Evolutionary conservation across 1,140 invertebrate genomes (phyloP).

Genomic region (Microplitis demolitor): DNA sequence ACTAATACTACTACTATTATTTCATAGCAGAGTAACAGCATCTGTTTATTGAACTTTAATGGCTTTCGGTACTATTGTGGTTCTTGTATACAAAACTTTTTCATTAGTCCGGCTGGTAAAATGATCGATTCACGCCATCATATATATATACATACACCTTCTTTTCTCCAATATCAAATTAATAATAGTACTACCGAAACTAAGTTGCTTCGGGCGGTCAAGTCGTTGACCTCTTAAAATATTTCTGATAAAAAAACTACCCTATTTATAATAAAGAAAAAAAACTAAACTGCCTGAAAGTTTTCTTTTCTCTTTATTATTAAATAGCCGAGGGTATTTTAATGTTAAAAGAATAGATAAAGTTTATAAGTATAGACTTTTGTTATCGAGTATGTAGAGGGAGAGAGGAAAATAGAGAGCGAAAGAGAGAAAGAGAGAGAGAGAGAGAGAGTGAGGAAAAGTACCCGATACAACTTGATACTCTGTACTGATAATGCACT

Average conservation of each 20-base stretch:
- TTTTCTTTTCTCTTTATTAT: too few species aligned
- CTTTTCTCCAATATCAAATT: too few species aligned
- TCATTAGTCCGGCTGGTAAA: conserved; percentile 4
- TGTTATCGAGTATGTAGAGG: background rate
- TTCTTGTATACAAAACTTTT: conserved; percentile 18
- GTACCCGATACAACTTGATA: conserved; percentile 25
- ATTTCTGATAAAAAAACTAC: too few species aligned
- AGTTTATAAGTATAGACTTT: too few species aligned
- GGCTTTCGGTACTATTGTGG: conserved; percentile 9
- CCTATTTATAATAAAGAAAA: too few species aligned
- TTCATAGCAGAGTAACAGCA: background rate
- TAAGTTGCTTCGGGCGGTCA: too few species aligned
- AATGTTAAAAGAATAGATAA: too few species aligned
- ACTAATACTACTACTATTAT: background rate
- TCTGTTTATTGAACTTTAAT: conserved; percentile 13
- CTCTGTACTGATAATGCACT: conserved; percentile 27
- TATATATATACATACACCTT: too few species aligned
- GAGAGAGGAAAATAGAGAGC: background rate
- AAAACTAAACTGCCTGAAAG: too few species aligned
- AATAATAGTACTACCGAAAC: too few species aligned
- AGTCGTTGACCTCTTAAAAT: too few species aligned
- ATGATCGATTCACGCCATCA: conserved; percentile 10
- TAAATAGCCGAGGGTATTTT: too few species aligned
- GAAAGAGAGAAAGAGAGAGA: background rate
- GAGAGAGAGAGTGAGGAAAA: background rate